Evolutionary conservation across 2,113 vertebrate genomes (phyloP).

Genomic region (Cryptomyrus ogoouensis): DNA sequence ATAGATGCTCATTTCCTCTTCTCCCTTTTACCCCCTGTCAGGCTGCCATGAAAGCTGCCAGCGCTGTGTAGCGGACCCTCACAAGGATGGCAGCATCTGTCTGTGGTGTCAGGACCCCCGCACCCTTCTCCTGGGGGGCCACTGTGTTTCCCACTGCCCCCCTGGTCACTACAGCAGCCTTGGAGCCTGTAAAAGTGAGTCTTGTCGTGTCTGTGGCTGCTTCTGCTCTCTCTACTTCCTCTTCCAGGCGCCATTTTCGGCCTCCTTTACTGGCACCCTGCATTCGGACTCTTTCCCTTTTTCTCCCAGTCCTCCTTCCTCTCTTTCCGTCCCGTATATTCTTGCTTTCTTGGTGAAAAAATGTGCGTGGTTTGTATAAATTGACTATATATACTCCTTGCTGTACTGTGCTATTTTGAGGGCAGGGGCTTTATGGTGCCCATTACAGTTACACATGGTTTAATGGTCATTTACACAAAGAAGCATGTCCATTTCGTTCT

Average conservation of each 20-base stretch:
- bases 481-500: neutral
- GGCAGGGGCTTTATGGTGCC: neutral
- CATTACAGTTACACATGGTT: neutral
- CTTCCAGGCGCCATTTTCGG: neutral
- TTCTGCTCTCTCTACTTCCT: neutral
- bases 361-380: neutral
- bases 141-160: conserved; percentile 71
- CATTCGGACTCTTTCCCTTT: neutral
- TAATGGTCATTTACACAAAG: neutral
- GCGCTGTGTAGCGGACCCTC: conserved; percentile 69
- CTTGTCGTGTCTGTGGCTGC: neutral
- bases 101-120: conserved; percentile 64
- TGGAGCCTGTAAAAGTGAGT: conserved; percentile 78
- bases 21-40: conserved; percentile 35
- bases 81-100: conserved; percentile 65
- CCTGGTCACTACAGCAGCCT: conserved; percentile 51
- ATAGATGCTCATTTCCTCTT: neutral
- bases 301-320: neutral
- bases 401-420: neutral
- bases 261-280: neutral
- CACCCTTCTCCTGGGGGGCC: conserved; percentile 69
- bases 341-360: neutral
- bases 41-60: conserved; percentile 77
- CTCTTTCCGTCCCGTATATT: neutral
- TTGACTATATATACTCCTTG: neutral